Percentiles rank a stretch among this genome's conserved stretches.
These are phyloP conservation scores for Coelogynopora nodosa DNA, from an alignment of 2,888 invertebrate genomes.

Conservation along the genomic window DNA sequence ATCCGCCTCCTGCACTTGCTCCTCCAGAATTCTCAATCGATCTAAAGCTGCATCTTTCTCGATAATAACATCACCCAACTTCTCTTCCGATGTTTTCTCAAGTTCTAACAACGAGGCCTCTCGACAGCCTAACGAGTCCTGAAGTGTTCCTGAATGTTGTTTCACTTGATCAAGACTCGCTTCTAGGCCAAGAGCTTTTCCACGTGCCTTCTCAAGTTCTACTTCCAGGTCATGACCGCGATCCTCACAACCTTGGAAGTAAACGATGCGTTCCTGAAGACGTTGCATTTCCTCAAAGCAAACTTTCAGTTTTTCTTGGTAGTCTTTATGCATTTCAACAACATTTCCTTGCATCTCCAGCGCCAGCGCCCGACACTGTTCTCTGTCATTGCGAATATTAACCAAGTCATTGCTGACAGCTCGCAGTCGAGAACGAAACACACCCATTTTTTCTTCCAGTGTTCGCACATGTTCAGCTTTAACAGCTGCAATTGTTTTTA, in stretches of 20 bases:
- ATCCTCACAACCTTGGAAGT: neutral
- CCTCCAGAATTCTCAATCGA: neutral
- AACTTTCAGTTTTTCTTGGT: neutral
- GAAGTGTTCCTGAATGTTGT: neutral
- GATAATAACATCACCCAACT: neutral
- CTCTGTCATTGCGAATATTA: neutral
- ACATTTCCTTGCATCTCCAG: neutral
- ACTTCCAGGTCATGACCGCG: neutral
- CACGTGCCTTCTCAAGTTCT: constrained; percentile 12
- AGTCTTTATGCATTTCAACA: neutral
- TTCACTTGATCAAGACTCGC: neutral
- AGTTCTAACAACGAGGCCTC: neutral
- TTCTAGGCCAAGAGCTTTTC: neutral
- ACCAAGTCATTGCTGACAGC: neutral
- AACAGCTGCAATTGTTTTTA: neutral
- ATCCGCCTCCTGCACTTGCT: neutral
- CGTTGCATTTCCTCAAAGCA: neutral
- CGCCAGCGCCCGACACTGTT: neutral
- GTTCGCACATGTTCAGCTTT: neutral
- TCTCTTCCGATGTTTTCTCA: neutral
- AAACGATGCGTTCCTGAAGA: neutral
- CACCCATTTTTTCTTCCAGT: neutral
- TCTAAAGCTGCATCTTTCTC: neutral
- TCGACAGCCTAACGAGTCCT: neutral
- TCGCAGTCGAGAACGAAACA: neutral